These are phyloP conservation scores for Dryobota labecula DNA, from an alignment of 2,888 invertebrate genomes.

Conservation along the genomic window DNA sequence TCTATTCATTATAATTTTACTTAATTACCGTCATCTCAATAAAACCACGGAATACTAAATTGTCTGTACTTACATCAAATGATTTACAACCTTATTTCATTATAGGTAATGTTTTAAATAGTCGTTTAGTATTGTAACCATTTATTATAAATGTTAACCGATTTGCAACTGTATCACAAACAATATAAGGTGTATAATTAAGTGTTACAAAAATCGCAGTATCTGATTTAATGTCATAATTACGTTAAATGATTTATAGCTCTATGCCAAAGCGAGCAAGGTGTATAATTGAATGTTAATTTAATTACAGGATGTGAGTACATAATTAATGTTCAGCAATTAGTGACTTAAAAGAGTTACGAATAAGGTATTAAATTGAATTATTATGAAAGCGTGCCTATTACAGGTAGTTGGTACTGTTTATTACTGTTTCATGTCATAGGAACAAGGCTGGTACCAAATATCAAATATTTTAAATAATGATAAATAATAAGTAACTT, in stretches of 20 bases:
- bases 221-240: slow-evolving; percentile 27
- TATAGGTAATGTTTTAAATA: slow-evolving; percentile 2
- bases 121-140: background rate
- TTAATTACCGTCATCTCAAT: slow-evolving; percentile 33
- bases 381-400: slow-evolving; percentile 16
- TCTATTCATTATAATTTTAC: slow-evolving; percentile 25
- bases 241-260: slow-evolving; percentile 34
- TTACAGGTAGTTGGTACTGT: background rate
- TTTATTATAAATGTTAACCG: background rate
- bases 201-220: background rate
- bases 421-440: background rate
- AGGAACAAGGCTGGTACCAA: background rate
- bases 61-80: background rate
- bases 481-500: no score
- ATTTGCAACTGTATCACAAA: slow-evolving; percentile 7
- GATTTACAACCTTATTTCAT: slow-evolving; percentile 30
- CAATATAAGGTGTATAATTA: background rate
- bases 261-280: slow-evolving; percentile 26
- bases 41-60: slow-evolving; percentile 19
- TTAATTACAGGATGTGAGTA: slow-evolving; percentile 20
- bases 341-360: slow-evolving; percentile 23
- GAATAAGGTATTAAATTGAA: slow-evolving; percentile 29
- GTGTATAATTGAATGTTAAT: slow-evolving; percentile 40
- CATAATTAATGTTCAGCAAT: slow-evolving; percentile 36
- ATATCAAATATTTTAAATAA: no score